A percentile compares a stretch with the other conserved stretches of the same genome.
These are phyloP conservation scores for Ctenochaetus hawaiiensis DNA, from an alignment of 2,797 vertebrate species.

Conservation along the genomic window DNA sequence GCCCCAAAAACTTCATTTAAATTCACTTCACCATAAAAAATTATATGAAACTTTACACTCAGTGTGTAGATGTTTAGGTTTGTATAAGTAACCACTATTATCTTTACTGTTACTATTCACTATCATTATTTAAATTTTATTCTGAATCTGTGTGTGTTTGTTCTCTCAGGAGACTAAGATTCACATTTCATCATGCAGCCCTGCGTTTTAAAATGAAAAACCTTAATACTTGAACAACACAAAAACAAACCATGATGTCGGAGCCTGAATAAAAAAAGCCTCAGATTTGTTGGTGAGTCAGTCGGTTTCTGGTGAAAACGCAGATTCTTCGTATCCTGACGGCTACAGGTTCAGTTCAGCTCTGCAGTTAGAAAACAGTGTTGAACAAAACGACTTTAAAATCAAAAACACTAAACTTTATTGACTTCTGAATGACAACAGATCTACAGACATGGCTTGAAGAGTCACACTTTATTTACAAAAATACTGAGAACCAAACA, in stretches of 20 bases:
- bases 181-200: too few relatives aligned
- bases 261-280: neutral
- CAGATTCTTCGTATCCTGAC: neutral
- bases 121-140: too few relatives aligned
- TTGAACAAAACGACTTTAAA: conserved; percentile 74
- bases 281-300: too few relatives aligned
- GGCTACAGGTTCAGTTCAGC: conserved; percentile 5
- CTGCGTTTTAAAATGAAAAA: neutral
- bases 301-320: neutral
- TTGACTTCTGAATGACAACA: conserved; percentile 78
- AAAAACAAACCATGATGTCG: neutral
- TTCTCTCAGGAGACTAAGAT: too few relatives aligned
- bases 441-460: conserved; percentile 77
- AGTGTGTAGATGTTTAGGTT: too few relatives aligned
- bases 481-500: conserved; percentile 87
- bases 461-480: conserved; percentile 94
- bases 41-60: too few relatives aligned
- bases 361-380: conserved; percentile 35
- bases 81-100: too few relatives aligned
- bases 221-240: neutral
- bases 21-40: too few relatives aligned
- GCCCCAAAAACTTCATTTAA: too few relatives aligned
- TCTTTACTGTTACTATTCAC: too few relatives aligned
- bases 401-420: conserved; percentile 78
- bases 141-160: too few relatives aligned